Conservation (phyloP, 2,888 invertebrate genomes). For the Hipparchia semele region DNA sequence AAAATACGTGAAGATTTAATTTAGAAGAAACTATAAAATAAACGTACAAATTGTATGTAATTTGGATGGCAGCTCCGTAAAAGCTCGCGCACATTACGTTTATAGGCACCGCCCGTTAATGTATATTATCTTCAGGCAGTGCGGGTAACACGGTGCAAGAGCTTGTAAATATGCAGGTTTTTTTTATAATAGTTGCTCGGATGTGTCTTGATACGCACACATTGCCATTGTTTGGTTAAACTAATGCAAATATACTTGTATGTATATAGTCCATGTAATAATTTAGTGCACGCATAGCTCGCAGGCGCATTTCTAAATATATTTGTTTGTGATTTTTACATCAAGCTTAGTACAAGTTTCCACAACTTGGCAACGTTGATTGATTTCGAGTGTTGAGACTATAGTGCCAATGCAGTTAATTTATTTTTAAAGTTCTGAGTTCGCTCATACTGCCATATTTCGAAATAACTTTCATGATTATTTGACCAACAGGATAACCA, state of each 20-base stretch:
- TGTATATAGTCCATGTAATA: neutral
- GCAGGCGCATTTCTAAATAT: neutral
- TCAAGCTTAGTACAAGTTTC: no score
- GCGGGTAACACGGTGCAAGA: neutral
- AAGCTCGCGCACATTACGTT: neutral
- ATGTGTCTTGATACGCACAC: slow-evolving; percentile 9
- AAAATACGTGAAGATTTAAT: neutral
- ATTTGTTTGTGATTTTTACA: slow-evolving; percentile 1
- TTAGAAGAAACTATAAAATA: neutral
- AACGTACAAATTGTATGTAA: neutral
- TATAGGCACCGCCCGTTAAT: neutral
- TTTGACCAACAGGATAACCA: no score
- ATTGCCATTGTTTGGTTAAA: neutral
- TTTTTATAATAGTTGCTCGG: neutral
- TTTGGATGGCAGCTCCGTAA: neutral
- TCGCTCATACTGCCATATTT: no score
- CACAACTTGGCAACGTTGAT: no score
- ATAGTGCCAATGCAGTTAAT: no score
- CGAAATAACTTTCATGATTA: no score
- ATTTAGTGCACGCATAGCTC: neutral
- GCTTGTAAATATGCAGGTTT: neutral
- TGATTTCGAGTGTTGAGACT: no score
- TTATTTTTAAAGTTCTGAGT: no score
- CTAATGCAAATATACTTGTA: neutral
- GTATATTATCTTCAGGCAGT: neutral